Evolutionary conservation across 2,888 invertebrate genomes (phyloP), one percentile per base, ranked within the genome.

Genomic region (Diplazon laetatorius): DNA sequence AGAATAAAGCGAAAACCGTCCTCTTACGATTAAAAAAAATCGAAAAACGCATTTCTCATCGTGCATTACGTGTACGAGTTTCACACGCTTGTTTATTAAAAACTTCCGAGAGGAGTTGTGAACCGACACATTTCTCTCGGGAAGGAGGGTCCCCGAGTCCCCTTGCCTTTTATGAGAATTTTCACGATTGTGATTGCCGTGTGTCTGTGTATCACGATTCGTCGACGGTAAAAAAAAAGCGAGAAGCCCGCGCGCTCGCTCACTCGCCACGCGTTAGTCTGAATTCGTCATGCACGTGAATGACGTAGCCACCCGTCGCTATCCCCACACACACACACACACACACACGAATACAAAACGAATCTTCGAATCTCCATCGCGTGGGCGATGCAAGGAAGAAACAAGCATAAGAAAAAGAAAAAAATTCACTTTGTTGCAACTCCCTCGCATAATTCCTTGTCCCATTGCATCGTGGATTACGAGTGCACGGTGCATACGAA

Each of bases 121-220:
- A 60, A 66, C 46, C 52, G 55, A 75, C 78, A 75, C 71, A 75
- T 68, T 75, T 37, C 66, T 14, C 37, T 16, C 22, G 14, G 30
- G 18, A n/a, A n/a, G n/a, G n/a, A n/a, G n/a, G n/a, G n/a, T n/a
- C n/a, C 65, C 42, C 71, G 66, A 71, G 68, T 50, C 71, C 50
- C 68, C 71, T 76, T 57, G 78, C 78, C 85, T 86, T 85, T 85
- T 87, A 87, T 80, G 85, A 81, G 80, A 78, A 80, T 86, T 84
- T 83, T 73, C 78, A 74, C 78, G 82, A 81, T 82, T 82, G 77
- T 82, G n/a, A 79, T 81, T 44, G 52, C 39, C 39, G 16, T n/a
- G n/a, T n/a, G n/a, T 59, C 66, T 57, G 37, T 39, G 55, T 63
- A 39, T 62, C 65, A 50, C 69, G 37, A 1, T 46, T 35, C 52